Percentiles rank a stretch among this genome's conserved stretches.
phyloP scores from a whole-genome alignment of 2,888 invertebrate species.

The Elmis aenea region DNA sequence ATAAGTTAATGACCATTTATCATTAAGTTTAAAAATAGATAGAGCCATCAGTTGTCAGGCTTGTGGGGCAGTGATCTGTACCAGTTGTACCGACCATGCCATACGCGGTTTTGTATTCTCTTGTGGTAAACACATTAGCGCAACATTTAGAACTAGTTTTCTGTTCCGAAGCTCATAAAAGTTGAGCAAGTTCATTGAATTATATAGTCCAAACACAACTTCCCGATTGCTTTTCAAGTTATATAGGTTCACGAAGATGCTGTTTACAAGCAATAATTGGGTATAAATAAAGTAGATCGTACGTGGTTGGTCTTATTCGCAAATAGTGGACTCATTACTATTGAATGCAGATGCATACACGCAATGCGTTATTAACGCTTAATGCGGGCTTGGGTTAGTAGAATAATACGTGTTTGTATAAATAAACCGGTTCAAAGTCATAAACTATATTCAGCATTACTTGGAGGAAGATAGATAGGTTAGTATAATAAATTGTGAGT shows the following conservation, averaged over 20 bases:
- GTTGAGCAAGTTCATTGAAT: constrained; percentile 13
- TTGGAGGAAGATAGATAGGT: no score
- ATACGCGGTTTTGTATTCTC: constrained; percentile 3
- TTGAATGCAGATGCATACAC: constrained; percentile 9
- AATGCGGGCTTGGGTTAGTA: constrained; percentile 9
- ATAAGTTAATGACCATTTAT: no score
- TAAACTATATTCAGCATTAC: constrained; percentile 9
- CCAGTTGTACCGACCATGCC: no score
- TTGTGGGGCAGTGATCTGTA: no score
- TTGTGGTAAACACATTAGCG: constrained; percentile 5
- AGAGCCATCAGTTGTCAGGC: no score
- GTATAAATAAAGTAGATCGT: constrained; percentile 10
- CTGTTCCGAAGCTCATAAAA: constrained; percentile 11
- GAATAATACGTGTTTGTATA: no score
- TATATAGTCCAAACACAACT: constrained; percentile 13
- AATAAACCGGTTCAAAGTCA: constrained; percentile 9
- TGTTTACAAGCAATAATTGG: constrained; percentile 10
- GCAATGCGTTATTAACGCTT: constrained; percentile 8
- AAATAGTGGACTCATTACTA: constrained; percentile 11
- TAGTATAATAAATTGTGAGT: no score
- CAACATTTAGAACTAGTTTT: constrained; percentile 13
- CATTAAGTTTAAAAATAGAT: no score
- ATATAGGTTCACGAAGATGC: constrained; percentile 7
- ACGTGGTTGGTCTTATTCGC: constrained; percentile 2
- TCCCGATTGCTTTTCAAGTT: constrained; percentile 11